A percentile compares a stretch with the other conserved stretches of the same genome.
Conservation (phyloP, 2,113 vertebrate species). For the Castor canadensis region DNA sequence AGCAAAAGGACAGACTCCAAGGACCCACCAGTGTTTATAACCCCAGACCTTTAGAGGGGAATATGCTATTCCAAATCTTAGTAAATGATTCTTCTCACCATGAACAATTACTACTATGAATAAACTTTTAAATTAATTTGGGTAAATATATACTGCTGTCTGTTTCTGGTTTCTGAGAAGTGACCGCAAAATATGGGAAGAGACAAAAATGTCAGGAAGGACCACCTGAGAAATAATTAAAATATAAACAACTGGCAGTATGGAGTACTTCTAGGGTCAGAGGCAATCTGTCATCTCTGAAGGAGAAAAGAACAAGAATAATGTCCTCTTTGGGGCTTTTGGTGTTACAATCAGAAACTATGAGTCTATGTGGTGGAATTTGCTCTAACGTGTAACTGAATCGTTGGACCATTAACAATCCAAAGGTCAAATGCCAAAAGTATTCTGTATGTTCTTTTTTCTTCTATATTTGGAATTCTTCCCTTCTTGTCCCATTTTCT, state of each 20-base stretch:
- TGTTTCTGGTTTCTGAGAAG: slow-evolving; percentile 19
- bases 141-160: not conserved
- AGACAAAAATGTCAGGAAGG: not conserved
- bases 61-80: not conserved
- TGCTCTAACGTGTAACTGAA: not conserved
- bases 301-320: not conserved
- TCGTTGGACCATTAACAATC: slow-evolving; percentile 43
- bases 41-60: not conserved
- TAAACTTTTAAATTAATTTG: not conserved
- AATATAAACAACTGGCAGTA: not conserved
- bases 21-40: not conserved
- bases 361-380: slow-evolving; percentile 34
- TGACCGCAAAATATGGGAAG: not conserved
- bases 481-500: not conserved
- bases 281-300: not conserved
- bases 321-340: not conserved
- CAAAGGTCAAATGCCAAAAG: slow-evolving; percentile 54
- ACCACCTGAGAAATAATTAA: not conserved
- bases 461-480: slow-evolving; percentile 60
- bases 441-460: slow-evolving; percentile 6
- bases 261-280: not conserved
- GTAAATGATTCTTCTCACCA: not conserved
- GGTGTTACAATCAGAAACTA: not conserved
- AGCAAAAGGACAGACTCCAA: not conserved
- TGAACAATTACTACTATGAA: not conserved